phyloP scores from a whole-genome alignment of 1,140 invertebrate genomes.

The Augochlora pura region DNA sequence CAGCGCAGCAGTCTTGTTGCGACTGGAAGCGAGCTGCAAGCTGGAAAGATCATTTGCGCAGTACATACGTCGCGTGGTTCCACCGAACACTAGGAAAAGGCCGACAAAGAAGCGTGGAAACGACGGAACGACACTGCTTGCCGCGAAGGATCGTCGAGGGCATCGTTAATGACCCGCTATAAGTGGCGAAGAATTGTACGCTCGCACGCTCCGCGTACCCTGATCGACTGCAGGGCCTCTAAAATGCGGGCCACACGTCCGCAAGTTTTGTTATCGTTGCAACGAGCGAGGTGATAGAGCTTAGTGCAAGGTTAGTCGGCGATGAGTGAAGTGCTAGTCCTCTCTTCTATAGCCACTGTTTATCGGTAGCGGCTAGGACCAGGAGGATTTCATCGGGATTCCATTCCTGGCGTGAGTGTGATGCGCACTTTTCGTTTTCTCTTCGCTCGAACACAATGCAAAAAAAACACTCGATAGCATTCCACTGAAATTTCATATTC shows the following conservation, averaged over 20 bases:
- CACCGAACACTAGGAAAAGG: neutral
- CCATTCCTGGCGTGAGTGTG: constrained; percentile 26
- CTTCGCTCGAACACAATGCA: too few species aligned
- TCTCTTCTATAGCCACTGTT: constrained; percentile 58
- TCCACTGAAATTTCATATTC: too few species aligned
- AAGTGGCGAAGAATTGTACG: constrained; percentile 58
- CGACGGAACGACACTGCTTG: neutral
- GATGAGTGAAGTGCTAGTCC: constrained; percentile 74
- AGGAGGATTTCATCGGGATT: constrained; percentile 6
- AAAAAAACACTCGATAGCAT: too few species aligned
- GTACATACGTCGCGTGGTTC: neutral
- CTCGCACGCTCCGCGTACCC: constrained; percentile 50
- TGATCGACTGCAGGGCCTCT: constrained; percentile 63
- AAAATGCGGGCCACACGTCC: constrained; percentile 61
- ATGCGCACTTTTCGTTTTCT: too few species aligned
- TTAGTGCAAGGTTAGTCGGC: constrained; percentile 79
- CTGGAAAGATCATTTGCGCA: neutral
- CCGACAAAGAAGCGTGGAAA: constrained; percentile 2
- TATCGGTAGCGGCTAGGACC: constrained; percentile 58
- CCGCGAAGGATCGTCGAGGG: constrained; percentile 42
- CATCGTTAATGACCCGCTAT: constrained; percentile 55
- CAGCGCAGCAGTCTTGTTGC: neutral
- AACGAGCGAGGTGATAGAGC: constrained; percentile 69
- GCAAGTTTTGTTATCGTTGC: constrained; percentile 70
- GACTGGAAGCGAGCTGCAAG: too few species aligned